These are phyloP conservation scores for Anthoscopus minutus DNA, from an alignment of 2,113 vertebrate species.

Conservation along the genomic window DNA sequence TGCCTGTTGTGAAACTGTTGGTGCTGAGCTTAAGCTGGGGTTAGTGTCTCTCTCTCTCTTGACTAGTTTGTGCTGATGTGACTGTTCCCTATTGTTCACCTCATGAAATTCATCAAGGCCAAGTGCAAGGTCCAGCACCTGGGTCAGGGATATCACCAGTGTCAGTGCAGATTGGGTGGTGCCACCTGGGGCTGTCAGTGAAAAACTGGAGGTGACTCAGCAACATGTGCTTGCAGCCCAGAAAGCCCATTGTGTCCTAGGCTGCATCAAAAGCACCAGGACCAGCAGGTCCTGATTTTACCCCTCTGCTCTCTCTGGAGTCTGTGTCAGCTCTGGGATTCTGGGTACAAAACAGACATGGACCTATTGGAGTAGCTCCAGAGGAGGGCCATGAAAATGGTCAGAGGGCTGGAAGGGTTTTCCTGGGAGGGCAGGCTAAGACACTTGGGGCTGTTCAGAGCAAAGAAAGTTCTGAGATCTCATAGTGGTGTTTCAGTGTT, in stretches of 20 bases:
- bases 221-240: not conserved
- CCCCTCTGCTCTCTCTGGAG: not conserved
- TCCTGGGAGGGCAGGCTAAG: not conserved
- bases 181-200: not conserved
- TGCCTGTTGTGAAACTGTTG: not conserved
- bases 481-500: not conserved
- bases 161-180: not conserved
- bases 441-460: not conserved
- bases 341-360: too few species aligned
- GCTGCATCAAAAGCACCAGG: rapidly evolving
- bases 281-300: not conserved
- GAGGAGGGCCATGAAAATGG: not conserved
- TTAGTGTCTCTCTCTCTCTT: not conserved
- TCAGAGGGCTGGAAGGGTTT: not conserved
- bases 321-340: not conserved
- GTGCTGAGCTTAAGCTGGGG: not conserved
- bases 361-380: not conserved
- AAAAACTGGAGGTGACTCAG: rapidly evolving
- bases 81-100: not conserved
- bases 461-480: not conserved
- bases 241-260: not conserved
- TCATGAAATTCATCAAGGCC: not conserved
- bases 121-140: not conserved
- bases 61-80: not conserved
- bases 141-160: not conserved